Base-by-base conservation (phyloP, 2,113 vertebrate species). In the Paradisaea rubra region DNA sequence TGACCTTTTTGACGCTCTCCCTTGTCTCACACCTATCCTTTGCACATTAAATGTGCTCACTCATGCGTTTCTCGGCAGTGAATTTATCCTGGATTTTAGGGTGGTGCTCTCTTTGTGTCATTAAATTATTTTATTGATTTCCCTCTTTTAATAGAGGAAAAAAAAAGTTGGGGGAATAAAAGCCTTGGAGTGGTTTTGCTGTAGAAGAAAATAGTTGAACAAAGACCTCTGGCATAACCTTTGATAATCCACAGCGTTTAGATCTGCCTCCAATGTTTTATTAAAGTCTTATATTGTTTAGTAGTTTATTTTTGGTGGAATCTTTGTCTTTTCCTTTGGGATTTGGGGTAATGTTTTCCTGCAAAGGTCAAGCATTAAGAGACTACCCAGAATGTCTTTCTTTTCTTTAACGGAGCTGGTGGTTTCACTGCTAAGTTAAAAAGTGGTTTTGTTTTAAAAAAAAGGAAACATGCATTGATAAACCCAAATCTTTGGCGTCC, bases 251-350 rank as follows among this genome's bases (percentile, higher is more conserved):
- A 11, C n/a, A 74, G 78, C 8, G 1, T 96, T 95, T 73, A 50
- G 66, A 52, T 35, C 85, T 93, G 57, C 86, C 56, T 90, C 74
- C 77, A 56, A 15, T 92, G 82, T 81, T 93, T 76, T 93, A 92
- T 84, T 95, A 86, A 94, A 94, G 76, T 89, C 83, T 96, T 88
- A 93, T 5, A 31, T 87, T 93, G 81, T 96, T 95, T 86, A 74
- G 59, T 57, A 47, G 92, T 85, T 97, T 97, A 81, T 95, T 95
- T 96, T 59, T 52, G 30, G 52, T 96, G 44, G 91, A 92, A 53
- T 85, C 91, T 89, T n/a, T 52, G 63, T 45, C 76, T 95, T 93
- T 94, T 44, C 91, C 63, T 44, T 88, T 77, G 79, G 87, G 91
- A 92, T 95, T 80, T 65, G 39, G 71, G 66, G 23, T 92, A 68